These are phyloP conservation scores for Gymnothorax javanicus DNA, from an alignment of 2,797 vertebrate genomes.

Conservation along the genomic window DNA sequence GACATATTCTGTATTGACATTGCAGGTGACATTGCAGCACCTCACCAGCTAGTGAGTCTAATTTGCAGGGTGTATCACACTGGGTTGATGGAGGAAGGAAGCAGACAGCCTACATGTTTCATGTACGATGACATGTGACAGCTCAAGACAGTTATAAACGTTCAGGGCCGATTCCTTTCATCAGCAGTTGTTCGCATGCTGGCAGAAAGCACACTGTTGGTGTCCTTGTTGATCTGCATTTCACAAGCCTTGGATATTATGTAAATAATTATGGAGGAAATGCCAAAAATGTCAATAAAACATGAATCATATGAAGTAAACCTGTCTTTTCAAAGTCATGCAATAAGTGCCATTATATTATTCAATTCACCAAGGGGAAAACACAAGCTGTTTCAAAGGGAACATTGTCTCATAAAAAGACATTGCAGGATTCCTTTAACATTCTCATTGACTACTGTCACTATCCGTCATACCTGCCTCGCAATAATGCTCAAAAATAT, in stretches of 20 bases:
- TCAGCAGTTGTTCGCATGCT: constrained; percentile 7
- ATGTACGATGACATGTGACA: constrained; percentile 15
- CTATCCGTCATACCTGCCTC: no score
- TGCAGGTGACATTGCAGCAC: constrained; percentile 1
- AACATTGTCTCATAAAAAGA: no score
- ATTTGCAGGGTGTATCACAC: neutral
- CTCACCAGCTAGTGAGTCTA: constrained; percentile 8
- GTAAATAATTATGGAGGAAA: neutral
- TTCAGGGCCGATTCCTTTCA: neutral
- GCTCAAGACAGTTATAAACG: constrained; percentile 13
- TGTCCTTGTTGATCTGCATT: neutral
- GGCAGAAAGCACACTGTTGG: neutral
- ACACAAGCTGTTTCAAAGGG: no score
- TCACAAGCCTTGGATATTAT: neutral
- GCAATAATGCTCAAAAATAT: no score
- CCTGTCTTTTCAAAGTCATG: no score
- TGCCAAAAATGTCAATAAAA: no score
- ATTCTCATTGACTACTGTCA: no score
- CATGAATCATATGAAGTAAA: no score
- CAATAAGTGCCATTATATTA: no score
- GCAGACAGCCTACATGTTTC: constrained; percentile 19
- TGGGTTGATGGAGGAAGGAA: neutral
- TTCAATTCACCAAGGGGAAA: no score
- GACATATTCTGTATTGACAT: neutral
- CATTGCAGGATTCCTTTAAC: no score